Evolutionary conservation across 1,140 invertebrate species (phyloP).

Genomic region (Sitodiplosis mosellana): DNA sequence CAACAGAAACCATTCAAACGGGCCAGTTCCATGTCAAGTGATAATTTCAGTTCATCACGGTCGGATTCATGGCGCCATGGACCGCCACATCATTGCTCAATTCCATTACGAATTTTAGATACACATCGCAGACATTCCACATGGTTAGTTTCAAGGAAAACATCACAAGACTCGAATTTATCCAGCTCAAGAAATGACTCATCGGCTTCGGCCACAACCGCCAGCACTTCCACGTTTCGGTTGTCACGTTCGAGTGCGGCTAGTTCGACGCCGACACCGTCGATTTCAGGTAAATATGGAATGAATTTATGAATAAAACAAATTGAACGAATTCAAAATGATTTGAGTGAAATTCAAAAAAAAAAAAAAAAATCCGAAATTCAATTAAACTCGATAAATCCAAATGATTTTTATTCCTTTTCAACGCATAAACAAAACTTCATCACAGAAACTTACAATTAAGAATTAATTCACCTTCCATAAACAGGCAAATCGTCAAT

Average conservation of each 20-base stretch:
- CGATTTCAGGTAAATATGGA: constrained; percentile 2
- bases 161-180: constrained; percentile 75
- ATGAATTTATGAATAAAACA: no score
- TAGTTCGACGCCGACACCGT: constrained; percentile 25
- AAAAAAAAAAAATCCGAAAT: not conserved
- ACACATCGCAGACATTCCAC: constrained; percentile 60
- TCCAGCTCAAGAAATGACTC: constrained; percentile 76
- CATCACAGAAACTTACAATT: no score
- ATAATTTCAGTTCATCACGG: constrained; percentile 70
- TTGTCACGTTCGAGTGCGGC: constrained; percentile 57
- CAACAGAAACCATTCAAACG: constrained; percentile 54
- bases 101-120: constrained; percentile 52
- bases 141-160: constrained; percentile 73
- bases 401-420: not conserved
- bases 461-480: no score
- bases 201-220: constrained; percentile 61
- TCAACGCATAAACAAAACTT: not conserved
- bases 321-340: no score
- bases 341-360: no score
- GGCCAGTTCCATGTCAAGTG: constrained; percentile 67
- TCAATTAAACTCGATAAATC: not conserved
- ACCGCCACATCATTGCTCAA: constrained; percentile 48
- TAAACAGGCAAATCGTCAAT: no score
- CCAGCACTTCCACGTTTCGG: constrained; percentile 68
- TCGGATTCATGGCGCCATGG: constrained; percentile 64